A percentile compares a stretch with the other conserved stretches of the same genome.
These are phyloP conservation scores for Alcedo atthis DNA, from an alignment of 2,797 vertebrate genomes.

Conservation along the genomic window DNA sequence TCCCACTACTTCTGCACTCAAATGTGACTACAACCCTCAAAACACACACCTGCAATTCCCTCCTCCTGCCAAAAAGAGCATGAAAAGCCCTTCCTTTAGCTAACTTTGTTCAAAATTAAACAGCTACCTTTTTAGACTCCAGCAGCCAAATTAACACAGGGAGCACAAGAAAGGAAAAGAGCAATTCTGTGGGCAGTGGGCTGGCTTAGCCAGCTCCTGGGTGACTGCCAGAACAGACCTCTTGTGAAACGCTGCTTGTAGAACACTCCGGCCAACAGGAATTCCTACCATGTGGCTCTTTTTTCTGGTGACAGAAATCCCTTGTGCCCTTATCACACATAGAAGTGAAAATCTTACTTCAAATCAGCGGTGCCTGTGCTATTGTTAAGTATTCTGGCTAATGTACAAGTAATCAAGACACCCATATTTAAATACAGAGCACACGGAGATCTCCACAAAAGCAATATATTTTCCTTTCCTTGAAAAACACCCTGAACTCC, in stretches of 20 bases:
- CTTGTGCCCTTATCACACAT: fast-evolving
- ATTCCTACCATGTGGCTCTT: background rate
- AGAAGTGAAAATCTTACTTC: background rate
- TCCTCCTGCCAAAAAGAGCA: fast-evolving
- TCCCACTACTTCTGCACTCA: too few relatives aligned
- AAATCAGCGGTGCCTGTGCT: background rate
- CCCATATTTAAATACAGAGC: background rate
- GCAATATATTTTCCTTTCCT: background rate
- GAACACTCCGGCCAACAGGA: background rate
- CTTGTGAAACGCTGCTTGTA: background rate
- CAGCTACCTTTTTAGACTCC: background rate
- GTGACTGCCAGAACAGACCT: fast-evolving
- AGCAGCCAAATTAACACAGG: background rate
- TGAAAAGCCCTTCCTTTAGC: background rate
- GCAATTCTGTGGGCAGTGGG: background rate
- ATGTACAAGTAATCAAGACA: background rate
- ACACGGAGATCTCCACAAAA: background rate
- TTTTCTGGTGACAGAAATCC: background rate
- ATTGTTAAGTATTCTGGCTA: background rate
- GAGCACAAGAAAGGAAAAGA: background rate
- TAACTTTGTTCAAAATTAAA: background rate
- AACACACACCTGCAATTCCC: background rate
- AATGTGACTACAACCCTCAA: background rate
- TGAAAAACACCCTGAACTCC: background rate
- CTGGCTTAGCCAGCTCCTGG: background rate